Base-by-base conservation (phyloP, 2,888 invertebrate species). In the Ectobius pallidus region DNA sequence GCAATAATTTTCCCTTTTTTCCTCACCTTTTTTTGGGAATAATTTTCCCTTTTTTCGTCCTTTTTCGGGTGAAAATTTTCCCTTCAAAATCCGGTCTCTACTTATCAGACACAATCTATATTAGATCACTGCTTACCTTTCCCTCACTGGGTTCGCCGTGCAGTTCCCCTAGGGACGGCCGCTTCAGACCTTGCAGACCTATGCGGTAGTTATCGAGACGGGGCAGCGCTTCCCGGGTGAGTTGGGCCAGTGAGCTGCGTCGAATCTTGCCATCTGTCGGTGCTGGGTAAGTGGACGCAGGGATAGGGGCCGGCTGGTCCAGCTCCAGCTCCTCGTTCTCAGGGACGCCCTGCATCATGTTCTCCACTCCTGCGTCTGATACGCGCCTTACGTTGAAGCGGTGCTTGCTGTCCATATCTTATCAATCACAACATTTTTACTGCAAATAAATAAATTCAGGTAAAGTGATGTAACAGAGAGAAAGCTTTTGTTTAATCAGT, bases 131-230 rank as follows among this genome's bases (percentile, higher is more conserved):
- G 73, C 79, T 81, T 80, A 85, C 86, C 83, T 85, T 86, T 70
- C 81, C 78, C 49, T 81, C 79, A 77, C 80, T 81, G 72, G 86
- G 86, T 76, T 88, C 87, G 32, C 92, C 92, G 79, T 95, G 94
- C 58, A 95, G 84, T 80, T 94, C 94, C 22, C 94, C 94, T 72
- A 95, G 85, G 27, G 94, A 94, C 1, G 95, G 95, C 76, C 95
- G 87, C 81, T 93, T 93, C 69, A 90, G 83, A 0, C 92, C 91
- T 77, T 92, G 86, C 79, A 91, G 90, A 0, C 92, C 91, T 81
- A 91, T 90, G 80, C 93, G 88, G 81, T 95, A 95, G 81, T 94
- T 92, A 80, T 94, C 94, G 83, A 93, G 86, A 72, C 93, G 85
- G 0, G 95, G 95, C 44, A 95, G 81, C 1, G 92, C 91, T 82